Evolutionary conservation across 2,113 vertebrate genomes (phyloP).

Genomic region (Poeciliopsis prolifica): DNA sequence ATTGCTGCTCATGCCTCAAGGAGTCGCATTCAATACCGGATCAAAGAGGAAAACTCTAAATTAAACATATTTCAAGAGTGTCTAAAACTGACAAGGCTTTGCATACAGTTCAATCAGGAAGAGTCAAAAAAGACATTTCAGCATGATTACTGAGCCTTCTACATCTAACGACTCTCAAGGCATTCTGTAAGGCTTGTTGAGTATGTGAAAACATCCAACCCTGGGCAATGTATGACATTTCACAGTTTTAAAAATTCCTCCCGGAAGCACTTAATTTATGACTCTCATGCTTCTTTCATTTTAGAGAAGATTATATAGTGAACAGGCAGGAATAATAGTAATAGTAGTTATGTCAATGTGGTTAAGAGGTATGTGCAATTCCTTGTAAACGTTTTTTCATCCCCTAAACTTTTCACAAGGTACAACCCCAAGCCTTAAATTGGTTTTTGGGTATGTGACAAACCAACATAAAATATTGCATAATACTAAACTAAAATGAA

Average conservation of each 20-base stretch:
- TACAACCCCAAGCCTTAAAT: no score
- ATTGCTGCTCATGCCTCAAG: slow-evolving; percentile 28
- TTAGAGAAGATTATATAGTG: slow-evolving; percentile 40
- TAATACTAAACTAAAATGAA: neutral
- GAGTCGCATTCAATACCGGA: slow-evolving; percentile 3
- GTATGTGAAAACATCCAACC: neutral
- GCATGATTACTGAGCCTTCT: neutral
- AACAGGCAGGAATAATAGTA: slow-evolving; percentile 1
- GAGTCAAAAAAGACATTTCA: slow-evolving; percentile 31
- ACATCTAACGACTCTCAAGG: slow-evolving; percentile 14
- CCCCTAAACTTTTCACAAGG: no score
- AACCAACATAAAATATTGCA: neutral
- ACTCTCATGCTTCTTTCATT: slow-evolving; percentile 7
- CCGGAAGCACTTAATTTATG: slow-evolving; percentile 22
- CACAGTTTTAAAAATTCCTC: slow-evolving; percentile 22
- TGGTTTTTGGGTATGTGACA: neutral
- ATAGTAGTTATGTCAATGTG: neutral
- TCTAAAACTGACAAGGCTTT: slow-evolving; percentile 29
- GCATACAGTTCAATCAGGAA: neutral
- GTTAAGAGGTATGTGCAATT: slow-evolving; percentile 6
- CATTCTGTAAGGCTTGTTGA: neutral
- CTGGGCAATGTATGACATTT: slow-evolving; percentile 26
- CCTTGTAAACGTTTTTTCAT: no score
- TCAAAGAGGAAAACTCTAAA: slow-evolving; percentile 38
- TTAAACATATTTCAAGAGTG: slow-evolving; percentile 47